Evolutionary conservation across 1,140 invertebrate species (phyloP).

Genomic region (Rhopalosiphum maidis): DNA sequence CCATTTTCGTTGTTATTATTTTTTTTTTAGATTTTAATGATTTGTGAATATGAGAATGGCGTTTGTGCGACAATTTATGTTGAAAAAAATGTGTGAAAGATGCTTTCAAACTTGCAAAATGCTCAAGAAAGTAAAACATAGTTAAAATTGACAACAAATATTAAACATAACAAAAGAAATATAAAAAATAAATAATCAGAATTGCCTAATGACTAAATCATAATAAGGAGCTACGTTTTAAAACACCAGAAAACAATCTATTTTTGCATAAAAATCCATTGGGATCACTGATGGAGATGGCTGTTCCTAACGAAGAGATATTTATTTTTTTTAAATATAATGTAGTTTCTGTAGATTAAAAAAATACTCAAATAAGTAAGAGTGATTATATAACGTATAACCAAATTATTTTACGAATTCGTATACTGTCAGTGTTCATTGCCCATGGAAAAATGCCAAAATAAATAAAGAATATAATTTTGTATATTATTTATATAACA

Average conservation of each 20-base stretch:
- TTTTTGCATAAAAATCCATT: neutral
- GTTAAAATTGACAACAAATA: neutral
- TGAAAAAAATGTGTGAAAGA: no score
- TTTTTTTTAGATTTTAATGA: no score
- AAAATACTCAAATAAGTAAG: neutral
- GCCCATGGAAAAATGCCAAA: neutral
- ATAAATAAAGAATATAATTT: neutral
- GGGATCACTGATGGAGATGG: neutral
- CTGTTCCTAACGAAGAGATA: neutral
- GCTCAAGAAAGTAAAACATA: neutral
- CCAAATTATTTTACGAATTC: neutral
- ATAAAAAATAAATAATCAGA: no score
- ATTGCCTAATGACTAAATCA: neutral
- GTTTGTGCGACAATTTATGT: no score
- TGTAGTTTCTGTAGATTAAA: neutral
- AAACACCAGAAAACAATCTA: neutral
- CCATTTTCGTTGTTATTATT: no score
- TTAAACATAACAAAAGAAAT: no score
- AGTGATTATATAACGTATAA: neutral
- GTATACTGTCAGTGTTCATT: neutral
- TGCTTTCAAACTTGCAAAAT: no score
- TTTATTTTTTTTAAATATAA: neutral
- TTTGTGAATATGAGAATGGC: no score
- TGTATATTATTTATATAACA: neutral
- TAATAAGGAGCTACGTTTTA: neutral